phyloP scores from a whole-genome alignment of 2,113 vertebrate species.

The Numenius arquata region DNA sequence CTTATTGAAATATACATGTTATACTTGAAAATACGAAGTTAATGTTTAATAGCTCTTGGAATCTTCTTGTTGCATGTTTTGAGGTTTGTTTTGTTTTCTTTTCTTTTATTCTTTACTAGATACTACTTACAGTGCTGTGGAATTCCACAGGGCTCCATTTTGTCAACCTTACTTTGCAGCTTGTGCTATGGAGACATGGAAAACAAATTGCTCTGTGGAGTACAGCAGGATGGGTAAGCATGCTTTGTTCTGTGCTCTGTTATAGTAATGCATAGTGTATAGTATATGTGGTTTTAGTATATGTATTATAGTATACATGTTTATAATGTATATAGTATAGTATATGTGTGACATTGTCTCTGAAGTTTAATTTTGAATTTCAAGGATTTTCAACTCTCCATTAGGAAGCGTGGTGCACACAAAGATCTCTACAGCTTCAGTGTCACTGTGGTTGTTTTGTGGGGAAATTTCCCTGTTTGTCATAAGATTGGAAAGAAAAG shows the following conservation, averaged over 20 bases:
- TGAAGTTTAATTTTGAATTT: not conserved
- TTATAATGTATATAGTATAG: not conserved
- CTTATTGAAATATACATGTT: not conserved
- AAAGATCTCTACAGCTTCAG: not conserved
- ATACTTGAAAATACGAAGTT: not conserved
- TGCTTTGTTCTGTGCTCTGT: not conserved
- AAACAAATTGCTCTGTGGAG: conserved; percentile 72
- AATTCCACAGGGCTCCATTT: conserved; percentile 89
- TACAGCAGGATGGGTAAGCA: conserved; percentile 80
- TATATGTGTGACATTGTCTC: not conserved
- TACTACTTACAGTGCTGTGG: conserved; percentile 84
- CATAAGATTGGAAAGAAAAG: not conserved
- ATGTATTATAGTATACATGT: not conserved
- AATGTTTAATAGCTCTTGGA: not conserved
- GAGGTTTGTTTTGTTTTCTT: not conserved
- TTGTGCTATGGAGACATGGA: conserved; percentile 96
- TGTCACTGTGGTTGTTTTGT: not conserved
- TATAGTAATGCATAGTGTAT: not conserved
- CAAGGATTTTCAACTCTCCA: not conserved
- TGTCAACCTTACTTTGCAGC: conserved; percentile 90
- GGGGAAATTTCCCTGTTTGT: not conserved
- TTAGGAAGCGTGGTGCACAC: not conserved
- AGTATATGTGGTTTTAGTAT: not conserved
- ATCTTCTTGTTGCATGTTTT: not conserved
- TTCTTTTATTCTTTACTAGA: conserved; percentile 63